Evolutionary conservation across 2,797 vertebrate genomes (phyloP).

Genomic region (Amazona ochrocephala): DNA sequence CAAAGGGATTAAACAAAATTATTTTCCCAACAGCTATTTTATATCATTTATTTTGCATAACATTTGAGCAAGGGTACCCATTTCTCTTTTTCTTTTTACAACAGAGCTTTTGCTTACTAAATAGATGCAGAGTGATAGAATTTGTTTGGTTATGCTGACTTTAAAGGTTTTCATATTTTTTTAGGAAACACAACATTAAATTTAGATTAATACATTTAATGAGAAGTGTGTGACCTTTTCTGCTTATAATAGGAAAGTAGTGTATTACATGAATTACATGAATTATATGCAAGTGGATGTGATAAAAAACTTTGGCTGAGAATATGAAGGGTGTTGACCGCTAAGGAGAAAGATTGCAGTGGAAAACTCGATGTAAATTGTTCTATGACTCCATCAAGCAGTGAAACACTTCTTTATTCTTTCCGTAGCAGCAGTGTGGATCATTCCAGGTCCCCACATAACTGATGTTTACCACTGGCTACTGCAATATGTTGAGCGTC

Average conservation of each 20-base stretch:
- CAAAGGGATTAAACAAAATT: neutral
- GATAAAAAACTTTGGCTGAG: neutral
- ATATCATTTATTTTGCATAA: neutral
- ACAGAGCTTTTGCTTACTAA: neutral
- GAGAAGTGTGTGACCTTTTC: constrained; percentile 26
- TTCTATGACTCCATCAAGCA: neutral
- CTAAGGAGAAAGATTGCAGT: neutral
- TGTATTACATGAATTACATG: neutral
- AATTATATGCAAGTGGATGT: neutral
- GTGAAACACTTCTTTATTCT: neutral
- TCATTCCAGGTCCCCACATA: neutral
- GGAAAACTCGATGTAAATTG: neutral
- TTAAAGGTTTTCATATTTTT: neutral
- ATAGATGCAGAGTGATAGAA: neutral
- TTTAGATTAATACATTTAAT: constrained; percentile 14
- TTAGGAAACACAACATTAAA: neutral
- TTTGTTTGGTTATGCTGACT: constrained; percentile 3
- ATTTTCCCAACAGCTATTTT: neutral
- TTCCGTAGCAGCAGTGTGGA: neutral
- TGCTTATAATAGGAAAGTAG: constrained; percentile 23
- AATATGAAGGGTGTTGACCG: neutral
- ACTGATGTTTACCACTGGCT: neutral
- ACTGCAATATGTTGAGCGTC: neutral
- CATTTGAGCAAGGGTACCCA: neutral
- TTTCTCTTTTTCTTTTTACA: neutral